phyloP scores from a whole-genome alignment of 2,113 vertebrate genomes.

The Mungos mungo region DNA sequence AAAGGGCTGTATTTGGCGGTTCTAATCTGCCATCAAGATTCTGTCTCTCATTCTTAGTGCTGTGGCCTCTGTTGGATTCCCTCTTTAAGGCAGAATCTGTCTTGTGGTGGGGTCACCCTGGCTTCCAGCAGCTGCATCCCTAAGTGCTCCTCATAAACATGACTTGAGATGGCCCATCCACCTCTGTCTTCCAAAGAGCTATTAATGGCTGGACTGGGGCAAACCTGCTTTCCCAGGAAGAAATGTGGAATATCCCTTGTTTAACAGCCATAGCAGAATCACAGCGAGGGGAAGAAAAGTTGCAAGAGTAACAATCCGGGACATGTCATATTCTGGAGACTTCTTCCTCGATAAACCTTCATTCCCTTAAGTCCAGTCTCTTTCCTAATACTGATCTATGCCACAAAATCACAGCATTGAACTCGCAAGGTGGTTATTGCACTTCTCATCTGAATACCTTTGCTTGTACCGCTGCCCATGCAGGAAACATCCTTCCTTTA shows the following conservation, averaged over 20 bases:
- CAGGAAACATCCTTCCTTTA: neutral
- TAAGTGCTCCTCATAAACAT: neutral
- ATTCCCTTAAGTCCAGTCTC: neutral
- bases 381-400: neutral
- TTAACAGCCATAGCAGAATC: neutral
- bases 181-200: neutral
- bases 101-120: neutral
- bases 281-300: neutral
- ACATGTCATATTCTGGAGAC: neutral
- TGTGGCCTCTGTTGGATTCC: neutral
- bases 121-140: neutral
- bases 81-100: neutral
- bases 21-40: neutral
- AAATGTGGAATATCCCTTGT: neutral
- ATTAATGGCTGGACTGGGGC: neutral
- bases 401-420: neutral
- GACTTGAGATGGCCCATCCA: neutral
- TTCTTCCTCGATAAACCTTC: neutral
- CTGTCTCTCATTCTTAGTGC: neutral
- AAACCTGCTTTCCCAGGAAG: neutral
- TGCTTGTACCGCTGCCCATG: neutral
- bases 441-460: neutral
- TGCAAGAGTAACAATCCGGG: neutral
- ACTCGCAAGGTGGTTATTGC: fast-evolving
- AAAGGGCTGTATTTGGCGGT: neutral